Base-by-base conservation (phyloP, 1,140 invertebrate genomes). In the Megathymus violae region DNA sequence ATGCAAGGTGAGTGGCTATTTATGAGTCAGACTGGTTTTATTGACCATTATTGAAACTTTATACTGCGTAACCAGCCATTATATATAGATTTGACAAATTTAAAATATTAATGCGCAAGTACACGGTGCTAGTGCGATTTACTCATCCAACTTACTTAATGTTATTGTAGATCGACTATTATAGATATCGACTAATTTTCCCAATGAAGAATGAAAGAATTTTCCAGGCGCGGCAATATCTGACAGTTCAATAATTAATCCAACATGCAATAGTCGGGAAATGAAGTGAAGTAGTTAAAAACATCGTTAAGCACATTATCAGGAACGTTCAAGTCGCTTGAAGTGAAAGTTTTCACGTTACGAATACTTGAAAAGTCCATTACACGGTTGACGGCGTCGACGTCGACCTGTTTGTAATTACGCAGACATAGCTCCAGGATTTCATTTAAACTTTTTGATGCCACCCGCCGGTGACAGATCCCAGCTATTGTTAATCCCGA, bases 351-450 rank as follows among this genome's bases (percentile, higher is more conserved):
- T 89, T 86, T 76, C 84, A 80, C 78, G 82, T 87, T 87, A 87
- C 76, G 80, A 86, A 89, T 89, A 89, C 86, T 89, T 89, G 84
- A 86, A 85, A 89, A 89, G 84, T 89, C 86, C 82, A 89, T 89
- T 87, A 89, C 86, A 89, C 82, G 86, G 72, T 74, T 82, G 81
- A 85, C 77, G 80, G 79, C 71, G 74, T 72, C 69, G 67, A 69
- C 79, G 71, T 63, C 74, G 76, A 81, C 79, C 77, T 87, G 83
- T 82, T 80, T 80, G 86, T 86, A 89, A 89, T 89, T 89, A 87
- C 81, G 75, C 72, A 85, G 78, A 85, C 82, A 82, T 78, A 79
- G 82, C 75, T 71, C 73, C 71, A 72, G 84, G 82, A 89, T 89
- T 87, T 89, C 86, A 85, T 89, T 89, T 87, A 86, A 89, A 87